Evolutionary conservation across 1,140 invertebrate species (phyloP), one percentile per base, ranked within the genome.

Genomic region (Bombus difficillimus): DNA sequence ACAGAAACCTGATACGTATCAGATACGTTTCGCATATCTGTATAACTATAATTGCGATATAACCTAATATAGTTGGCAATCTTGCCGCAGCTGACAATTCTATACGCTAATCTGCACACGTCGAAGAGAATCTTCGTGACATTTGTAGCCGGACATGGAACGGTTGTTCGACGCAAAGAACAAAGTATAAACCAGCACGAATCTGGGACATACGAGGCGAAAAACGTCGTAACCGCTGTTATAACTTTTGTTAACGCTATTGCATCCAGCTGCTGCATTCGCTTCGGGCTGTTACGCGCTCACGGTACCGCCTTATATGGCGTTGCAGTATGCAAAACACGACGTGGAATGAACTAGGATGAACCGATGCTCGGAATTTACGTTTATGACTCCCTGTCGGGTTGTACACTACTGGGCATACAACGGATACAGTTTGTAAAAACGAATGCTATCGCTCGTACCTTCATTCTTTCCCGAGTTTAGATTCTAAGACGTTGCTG

Each of bases 281-380:
- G 72, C 72, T 37, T 32, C 64, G n/a, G 18, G 72, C 79, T 76
- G 72, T 86, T 76, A 76, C n/a, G 64, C 73, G 66, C 68, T 81
- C 79, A 43, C 47, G 53, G 79, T 71, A 69, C 47, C 41, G 76
- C 71, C 85, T 86, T 75, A 86, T 82, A 83, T 28, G 85, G 80
- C 22, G 53, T 72, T 77, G 80, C 79, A 76, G 71, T 68, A 86
- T 86, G 85, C 85, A 86, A 86, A 86, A 83, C 85, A 76, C 73
- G 85, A 76, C 39, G 80, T 47, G 62, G 79, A 62, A 85, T 85
- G 84, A 85, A 85, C 83, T 85, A 81, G 84, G 84, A 85, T 85
- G 79, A 81, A 81, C 83, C 76, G 83, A 85, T 85, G 68, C 83
- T 15, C 68, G 68, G 83, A 85, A 85, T 85, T 85, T 85, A 85